Base-by-base conservation (phyloP, 1,140 invertebrate species). In the Phortica variegata region DNA sequence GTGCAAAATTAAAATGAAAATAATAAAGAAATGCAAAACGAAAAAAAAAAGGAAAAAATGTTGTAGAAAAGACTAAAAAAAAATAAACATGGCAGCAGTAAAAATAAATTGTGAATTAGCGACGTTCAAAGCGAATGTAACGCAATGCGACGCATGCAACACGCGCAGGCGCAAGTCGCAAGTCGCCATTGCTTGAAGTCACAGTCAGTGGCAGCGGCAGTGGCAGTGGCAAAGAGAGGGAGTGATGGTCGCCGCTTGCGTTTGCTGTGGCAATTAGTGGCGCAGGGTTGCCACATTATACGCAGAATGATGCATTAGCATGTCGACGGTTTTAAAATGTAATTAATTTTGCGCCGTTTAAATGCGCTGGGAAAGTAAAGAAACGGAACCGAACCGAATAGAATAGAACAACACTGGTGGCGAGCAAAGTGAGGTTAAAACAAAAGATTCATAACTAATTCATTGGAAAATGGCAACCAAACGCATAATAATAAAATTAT, bases 41-140 rank as follows among this genome's bases (percentile, higher is more conserved):
- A 19, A 42, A 49, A 57, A 31, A 38, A 39, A 32, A 26, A 44
- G 52, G 43, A 38, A 19, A 18, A 47, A n/a, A 37, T 37, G 33
- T 37, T 18, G 37, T 42, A 29, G 44, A 15, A 57, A 52, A 56
- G 43, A 17, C 26, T 12, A 9, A 36, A 52, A 12, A 18, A 17
- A 41, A 45, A 55, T n/a, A n/a, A n/a, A n/a, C n/a, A 26, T 26
- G 23, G 23, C 23, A 26, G 23, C 5, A 10, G 23, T 26, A 26
- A 26, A 26, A 26, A 26, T 26, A 26, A 26, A 26, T 26, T 26
- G 10, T 10, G 23, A 26, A 26, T 26, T 26, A 26, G 23, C 39
- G 52, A 49, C 55, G 46, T 41, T 29, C 43, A 45, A 58, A 54
- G 58, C 49, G 54, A 47, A 56, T 61, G 49, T 58, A 61, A 50